Percentiles rank a stretch among this genome's conserved stretches.
Conservation (phyloP, 2,113 vertebrate genomes). For the Psophia crepitans region DNA sequence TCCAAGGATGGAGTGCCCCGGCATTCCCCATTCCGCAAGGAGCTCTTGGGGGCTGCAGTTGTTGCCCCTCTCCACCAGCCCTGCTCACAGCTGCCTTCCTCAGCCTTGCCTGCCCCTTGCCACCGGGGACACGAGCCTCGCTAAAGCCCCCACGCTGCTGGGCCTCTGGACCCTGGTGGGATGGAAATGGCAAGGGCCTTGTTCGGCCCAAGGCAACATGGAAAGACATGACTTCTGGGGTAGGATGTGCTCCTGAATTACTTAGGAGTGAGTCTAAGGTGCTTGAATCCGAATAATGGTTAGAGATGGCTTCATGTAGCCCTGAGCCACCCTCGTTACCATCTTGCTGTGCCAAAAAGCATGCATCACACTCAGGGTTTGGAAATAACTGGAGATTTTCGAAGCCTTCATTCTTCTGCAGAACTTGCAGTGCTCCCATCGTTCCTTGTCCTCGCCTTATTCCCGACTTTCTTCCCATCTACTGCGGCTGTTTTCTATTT, state of each 20-base stretch:
- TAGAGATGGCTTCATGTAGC: neutral
- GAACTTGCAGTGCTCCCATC: neutral
- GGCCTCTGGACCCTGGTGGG: neutral
- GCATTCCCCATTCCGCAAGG: neutral
- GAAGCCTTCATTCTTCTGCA: neutral
- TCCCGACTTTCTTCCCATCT: neutral
- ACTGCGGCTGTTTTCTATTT: slow-evolving; percentile 30
- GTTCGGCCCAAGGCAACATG: neutral
- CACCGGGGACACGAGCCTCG: neutral
- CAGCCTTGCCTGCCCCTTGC: neutral
- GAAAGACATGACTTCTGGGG: neutral
- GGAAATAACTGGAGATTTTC: neutral
- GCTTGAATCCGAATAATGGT: neutral
- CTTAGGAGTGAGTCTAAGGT: neutral
- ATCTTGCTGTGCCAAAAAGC: neutral
- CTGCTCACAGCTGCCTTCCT: neutral
- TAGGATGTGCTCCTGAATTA: neutral
- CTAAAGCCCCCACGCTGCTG: accelerated
- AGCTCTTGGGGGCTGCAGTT: neutral
- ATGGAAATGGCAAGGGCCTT: neutral
- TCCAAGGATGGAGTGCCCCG: accelerated
- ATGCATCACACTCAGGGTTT: neutral
- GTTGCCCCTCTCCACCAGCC: neutral
- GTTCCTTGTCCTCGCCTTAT: neutral
- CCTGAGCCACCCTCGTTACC: neutral